phyloP scores from a whole-genome alignment of 2,797 vertebrate species.

The Enteromius trimaculatus region DNA sequence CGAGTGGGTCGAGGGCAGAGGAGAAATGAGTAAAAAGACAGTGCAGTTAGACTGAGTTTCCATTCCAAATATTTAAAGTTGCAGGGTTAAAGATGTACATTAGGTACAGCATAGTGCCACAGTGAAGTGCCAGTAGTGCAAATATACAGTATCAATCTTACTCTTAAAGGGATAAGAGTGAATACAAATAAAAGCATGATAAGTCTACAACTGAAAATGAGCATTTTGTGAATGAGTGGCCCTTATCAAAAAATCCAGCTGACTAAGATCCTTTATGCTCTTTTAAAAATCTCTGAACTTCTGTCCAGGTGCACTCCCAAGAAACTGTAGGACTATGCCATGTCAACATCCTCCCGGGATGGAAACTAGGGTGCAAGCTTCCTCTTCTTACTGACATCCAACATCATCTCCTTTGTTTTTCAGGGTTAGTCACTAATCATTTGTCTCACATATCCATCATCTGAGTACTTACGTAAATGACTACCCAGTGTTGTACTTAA shows the following conservation, averaged over 20 bases:
- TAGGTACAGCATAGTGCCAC: neutral
- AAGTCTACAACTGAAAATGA: neutral
- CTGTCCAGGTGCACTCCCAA: constrained; percentile 11
- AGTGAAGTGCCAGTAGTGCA: neutral
- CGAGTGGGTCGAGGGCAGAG: constrained; percentile 29
- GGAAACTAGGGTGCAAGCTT: constrained; percentile 12
- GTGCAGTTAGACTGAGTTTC: neutral
- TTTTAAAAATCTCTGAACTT: neutral
- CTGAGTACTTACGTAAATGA: neutral
- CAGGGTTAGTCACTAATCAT: neutral
- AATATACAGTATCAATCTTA: too few relatives aligned
- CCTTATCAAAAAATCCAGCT: neutral
- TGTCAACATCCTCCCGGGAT: constrained; percentile 13
- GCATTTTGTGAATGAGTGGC: neutral
- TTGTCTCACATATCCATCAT: neutral
- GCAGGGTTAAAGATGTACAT: neutral
- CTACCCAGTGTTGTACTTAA: neutral
- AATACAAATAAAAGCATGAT: neutral
- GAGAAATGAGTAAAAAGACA: constrained; percentile 25
- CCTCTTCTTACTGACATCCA: neutral
- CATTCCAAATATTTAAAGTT: constrained; percentile 18
- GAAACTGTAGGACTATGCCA: neutral
- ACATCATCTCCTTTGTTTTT: neutral
- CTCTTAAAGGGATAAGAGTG: neutral
- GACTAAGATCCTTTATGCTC: neutral